Conservation (phyloP, 92 coral and sea anemone species). For the Zoanthus sansibaricus region DNA sequence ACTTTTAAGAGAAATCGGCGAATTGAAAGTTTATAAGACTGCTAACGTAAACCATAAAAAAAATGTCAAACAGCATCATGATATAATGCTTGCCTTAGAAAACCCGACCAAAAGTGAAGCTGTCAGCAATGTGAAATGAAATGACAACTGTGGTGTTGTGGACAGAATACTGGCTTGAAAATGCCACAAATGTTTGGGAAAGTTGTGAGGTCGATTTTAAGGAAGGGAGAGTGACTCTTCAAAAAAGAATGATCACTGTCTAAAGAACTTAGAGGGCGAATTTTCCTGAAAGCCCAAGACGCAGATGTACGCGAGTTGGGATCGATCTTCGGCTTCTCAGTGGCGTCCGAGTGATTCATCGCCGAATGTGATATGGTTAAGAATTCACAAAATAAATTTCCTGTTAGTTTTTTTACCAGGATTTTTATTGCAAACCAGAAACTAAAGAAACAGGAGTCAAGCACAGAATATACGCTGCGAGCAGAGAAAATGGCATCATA, state of each 20-base stretch:
- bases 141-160: constrained; percentile 22
- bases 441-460: constrained; percentile 26
- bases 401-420: constrained; percentile 1
- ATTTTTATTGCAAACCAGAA: not conserved
- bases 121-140: constrained; percentile 31
- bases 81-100: constrained; percentile 89
- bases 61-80: constrained; percentile 79
- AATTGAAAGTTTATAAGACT: constrained; percentile 87
- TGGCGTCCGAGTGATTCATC: constrained; percentile 22
- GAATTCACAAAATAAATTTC: not conserved
- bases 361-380: constrained; percentile 30
- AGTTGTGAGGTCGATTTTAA: constrained; percentile 1
- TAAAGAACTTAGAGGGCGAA: not conserved
- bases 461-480: not conserved
- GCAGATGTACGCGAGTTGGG: not conserved
- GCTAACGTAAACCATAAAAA: constrained; percentile 85
- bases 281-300: constrained; percentile 5
- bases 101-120: constrained; percentile 80
- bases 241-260: not conserved
- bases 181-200: constrained; percentile 7
- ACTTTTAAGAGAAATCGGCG: constrained; percentile 95
- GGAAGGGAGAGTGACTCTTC: constrained; percentile 10
- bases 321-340: constrained; percentile 16
- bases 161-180: not conserved
- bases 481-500: not conserved